Evolutionary conservation across 2,113 vertebrate species (phyloP).

Genomic region (Pseudorasbora parva): DNA sequence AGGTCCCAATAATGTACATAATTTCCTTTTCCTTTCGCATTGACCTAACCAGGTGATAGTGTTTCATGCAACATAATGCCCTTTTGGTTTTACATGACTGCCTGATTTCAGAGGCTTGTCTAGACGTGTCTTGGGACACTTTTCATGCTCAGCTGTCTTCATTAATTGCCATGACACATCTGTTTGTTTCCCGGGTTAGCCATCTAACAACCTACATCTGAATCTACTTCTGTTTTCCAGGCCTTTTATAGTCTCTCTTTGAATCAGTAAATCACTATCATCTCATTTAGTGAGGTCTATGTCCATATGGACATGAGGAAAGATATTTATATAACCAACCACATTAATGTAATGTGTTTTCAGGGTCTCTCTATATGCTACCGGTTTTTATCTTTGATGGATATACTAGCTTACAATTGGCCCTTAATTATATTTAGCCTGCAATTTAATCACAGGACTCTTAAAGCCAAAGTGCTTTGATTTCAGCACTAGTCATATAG

Average conservation of each 20-base stretch:
- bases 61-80: neutral
- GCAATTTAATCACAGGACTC: neutral
- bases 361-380: neutral
- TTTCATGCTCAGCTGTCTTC: conserved; percentile 33
- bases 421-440: neutral
- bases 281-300: conserved; percentile 13
- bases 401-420: neutral
- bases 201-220: conserved; percentile 29
- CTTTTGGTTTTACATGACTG: conserved; percentile 1
- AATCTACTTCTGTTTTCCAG: conserved; percentile 21
- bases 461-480: conserved; percentile 2
- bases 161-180: conserved; percentile 34
- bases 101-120: conserved; percentile 21
- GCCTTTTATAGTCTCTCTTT: conserved; percentile 12
- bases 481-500: neutral
- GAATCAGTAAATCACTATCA: neutral
- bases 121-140: conserved; percentile 42
- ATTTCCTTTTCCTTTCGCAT: neutral
- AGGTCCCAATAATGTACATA: neutral
- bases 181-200: conserved; percentile 22
- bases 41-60: neutral
- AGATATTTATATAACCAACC: neutral
- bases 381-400: neutral
- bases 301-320: neutral
- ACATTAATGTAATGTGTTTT: conserved; percentile 8